Base-by-base conservation (phyloP, 2,888 invertebrate genomes). In the Acrobasis consociella region DNA sequence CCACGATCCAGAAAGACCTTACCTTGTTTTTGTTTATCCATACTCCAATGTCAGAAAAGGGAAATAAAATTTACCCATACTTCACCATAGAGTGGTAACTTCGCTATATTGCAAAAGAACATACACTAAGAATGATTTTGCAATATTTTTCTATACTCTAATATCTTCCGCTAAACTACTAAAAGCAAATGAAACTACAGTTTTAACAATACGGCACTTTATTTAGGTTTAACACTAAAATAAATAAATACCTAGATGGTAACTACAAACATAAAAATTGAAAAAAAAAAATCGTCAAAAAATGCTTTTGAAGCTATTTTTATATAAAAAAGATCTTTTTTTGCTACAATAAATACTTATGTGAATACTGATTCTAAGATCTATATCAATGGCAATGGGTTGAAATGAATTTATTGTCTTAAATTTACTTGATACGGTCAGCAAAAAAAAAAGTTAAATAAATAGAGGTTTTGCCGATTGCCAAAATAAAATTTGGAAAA, bases 131-230 rank as follows among this genome's bases (percentile, higher is more conserved):
- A 31, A 7, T 31, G 31, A 31, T 31, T 5, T 31, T 31, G 31
- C 31, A 5, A 31, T 31, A 1, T 7, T n/a, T 10, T 7, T 46
- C 13, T 13, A 13, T 46, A 46, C 5, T 5, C 46, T 46, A 46
- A 46, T 46, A 46, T 46, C n/a, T 46, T 17, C 5, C 9, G 9
- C 5, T 5, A n/a, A 9, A 15, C 49, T 49, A 49, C 56, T 42
- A 49, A 2, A 63, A 60, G 58, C 39, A 65, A n/a, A 55, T 63
- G n/a, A 65, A 65, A 63, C 62, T 65, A 65, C 62, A 62, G 16
- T 59, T 53, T 22, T 38, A 52, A 55, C 67, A 64, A 51, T 15
- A 52, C 60, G 37, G 62, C 67, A 70, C 68, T 72, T 76, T 65
- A 72, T 70, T 74, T 66, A 61, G 17, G 52, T 56, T 60, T 58